A percentile compares a stretch with the other conserved stretches of the same genome.
phyloP scores from a whole-genome alignment of 2,797 vertebrate species.

The Anas acuta region DNA sequence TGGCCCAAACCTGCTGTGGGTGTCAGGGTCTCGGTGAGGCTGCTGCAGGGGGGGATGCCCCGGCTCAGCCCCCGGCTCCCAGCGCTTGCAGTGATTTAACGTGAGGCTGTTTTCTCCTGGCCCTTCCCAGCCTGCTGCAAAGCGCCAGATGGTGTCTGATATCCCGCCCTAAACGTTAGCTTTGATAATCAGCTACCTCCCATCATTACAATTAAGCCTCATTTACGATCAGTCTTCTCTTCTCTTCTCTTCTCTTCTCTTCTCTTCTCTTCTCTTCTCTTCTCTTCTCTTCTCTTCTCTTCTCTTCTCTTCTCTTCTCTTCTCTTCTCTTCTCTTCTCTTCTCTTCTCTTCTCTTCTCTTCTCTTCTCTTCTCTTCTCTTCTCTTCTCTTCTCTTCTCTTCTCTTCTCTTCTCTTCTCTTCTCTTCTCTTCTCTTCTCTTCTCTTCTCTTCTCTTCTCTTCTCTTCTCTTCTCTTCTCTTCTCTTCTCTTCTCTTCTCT shows the following conservation, averaged over 20 bases:
- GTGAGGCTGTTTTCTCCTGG: background rate
- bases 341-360: no score
- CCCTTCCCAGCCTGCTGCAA: slow-evolving; percentile 27
- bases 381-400: no score
- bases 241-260: background rate
- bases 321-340: no score
- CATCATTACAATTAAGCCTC: slow-evolving; percentile 53
- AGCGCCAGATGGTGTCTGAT: slow-evolving; percentile 50
- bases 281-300: accelerated
- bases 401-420: no score
- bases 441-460: no score
- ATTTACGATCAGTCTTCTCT: slow-evolving; percentile 17
- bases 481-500: no score
- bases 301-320: accelerated
- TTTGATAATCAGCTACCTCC: slow-evolving; percentile 61
- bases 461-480: no score
- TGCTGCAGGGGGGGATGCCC: background rate
- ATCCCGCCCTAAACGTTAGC: slow-evolving; percentile 37
- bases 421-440: no score
- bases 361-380: no score
- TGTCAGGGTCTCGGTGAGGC: background rate
- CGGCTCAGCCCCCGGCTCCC: accelerated
- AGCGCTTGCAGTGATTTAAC: background rate
- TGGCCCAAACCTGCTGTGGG: background rate
- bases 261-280: no score